phyloP scores from a whole-genome alignment of 2,113 vertebrate genomes.

The Prochilodus magdalenae region DNA sequence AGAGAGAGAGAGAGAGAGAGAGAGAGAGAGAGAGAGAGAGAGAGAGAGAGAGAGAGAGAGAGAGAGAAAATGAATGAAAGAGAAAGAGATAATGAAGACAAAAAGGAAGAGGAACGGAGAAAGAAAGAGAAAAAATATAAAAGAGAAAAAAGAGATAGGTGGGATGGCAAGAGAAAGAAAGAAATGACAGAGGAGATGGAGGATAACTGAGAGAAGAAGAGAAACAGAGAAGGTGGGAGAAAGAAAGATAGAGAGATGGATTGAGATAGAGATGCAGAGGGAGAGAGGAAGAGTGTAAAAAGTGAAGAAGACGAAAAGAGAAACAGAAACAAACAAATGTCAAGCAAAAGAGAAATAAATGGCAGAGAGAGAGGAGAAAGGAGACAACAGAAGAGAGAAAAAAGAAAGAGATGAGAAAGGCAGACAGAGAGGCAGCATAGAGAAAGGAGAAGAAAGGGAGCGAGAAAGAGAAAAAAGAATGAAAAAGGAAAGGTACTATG shows the following conservation, averaged over 20 bases:
- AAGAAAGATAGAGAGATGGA: constrained; percentile 22
- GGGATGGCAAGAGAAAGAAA: constrained; percentile 18
- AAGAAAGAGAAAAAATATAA: not conserved
- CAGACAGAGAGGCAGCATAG: not conserved
- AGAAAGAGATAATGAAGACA: constrained; percentile 12
- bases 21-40: constrained; percentile 18
- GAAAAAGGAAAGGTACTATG: not conserved
- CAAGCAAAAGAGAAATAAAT: too few species aligned
- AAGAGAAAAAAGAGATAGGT: not conserved
- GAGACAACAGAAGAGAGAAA: not conserved
- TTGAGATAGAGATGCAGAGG: not conserved
- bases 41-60: not conserved
- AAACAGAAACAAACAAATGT: not conserved
- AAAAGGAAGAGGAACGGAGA: not conserved
- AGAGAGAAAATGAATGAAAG: not conserved
- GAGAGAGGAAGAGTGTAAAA: not conserved
- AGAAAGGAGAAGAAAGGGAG: too few species aligned
- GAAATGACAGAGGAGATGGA: not conserved
- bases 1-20: not conserved
- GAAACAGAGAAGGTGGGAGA: not conserved
- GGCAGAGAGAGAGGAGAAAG: constrained; percentile 25
- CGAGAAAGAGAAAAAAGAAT: too few species aligned
- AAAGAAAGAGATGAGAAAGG: not conserved
- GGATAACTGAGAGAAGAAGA: not conserved
- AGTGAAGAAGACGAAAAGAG: not conserved